Evolutionary conservation across 1,140 invertebrate genomes (phyloP), one percentile per base, ranked within the genome.

Genomic region (Steinernema khuongi): DNA sequence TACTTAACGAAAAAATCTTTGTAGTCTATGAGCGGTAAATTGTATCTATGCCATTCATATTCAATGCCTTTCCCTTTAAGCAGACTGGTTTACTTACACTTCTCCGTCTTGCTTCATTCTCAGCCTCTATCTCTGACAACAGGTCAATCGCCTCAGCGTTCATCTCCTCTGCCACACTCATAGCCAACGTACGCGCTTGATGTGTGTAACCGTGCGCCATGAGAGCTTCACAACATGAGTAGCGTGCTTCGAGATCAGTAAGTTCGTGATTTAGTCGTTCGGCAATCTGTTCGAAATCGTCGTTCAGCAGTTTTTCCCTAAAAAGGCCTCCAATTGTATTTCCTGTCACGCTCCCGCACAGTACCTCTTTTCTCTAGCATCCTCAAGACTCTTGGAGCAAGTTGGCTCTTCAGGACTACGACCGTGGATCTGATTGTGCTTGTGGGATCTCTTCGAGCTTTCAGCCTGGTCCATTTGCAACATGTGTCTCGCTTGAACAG

Each of bases 91-190:
- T n/a, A n/a, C n/a, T n/a, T n/a, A n/a, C n/a, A n/a, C n/a, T n/a
- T n/a, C n/a, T n/a, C n/a, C n/a, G n/a, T n/a, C n/a, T n/a, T n/a
- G n/a, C n/a, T n/a, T n/a, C n/a, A n/a, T 22, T 41, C 50, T n/a
- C 26, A 2, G 26, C 14, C 14, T 60, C 50, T 4, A 60, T 7
- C 22, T 60, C 14, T 11, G 26, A 4, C 11, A 60, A 4, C 7
- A 60, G 50, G 50, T 22, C 26, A 22, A 60, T 60, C 14, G 68
- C 4, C n/a, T 69, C 68, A 14, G 14, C 19, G 33, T 69, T 36
- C 30, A 69, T 36, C 22, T 69, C 33, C n/a, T 69, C 33, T 29
- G 68, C 68, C 7, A 69, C 68, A 31, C 68, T 69, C 14, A 69
- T 29, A 7, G 33, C 68, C 68, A 69, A 69, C 11, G 17, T 33